A percentile compares a stretch with the other conserved stretches of the same genome.
These are phyloP conservation scores for Acanthaster planci DNA, from an alignment of 35 echinoderm and acorn worm species.

Conservation along the genomic window DNA sequence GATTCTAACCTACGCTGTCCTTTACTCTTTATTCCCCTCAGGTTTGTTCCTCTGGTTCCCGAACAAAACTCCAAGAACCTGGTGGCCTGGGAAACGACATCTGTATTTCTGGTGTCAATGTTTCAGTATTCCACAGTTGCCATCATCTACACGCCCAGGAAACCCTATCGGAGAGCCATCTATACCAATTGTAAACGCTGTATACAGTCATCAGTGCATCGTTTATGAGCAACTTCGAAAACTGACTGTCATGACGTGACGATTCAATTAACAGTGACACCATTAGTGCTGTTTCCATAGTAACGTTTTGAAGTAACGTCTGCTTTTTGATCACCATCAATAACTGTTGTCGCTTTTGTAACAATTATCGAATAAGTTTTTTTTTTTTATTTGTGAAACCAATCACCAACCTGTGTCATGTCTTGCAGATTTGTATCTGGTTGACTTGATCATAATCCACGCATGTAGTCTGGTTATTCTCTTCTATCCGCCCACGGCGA, in stretches of 20 bases:
- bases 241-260: too few species aligned
- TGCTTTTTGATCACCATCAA: neutral
- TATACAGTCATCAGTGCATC: neutral
- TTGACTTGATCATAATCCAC: neutral
- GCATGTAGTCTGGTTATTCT: neutral
- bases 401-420: neutral
- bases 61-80: neutral
- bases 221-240: neutral
- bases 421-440: constrained; percentile 18
- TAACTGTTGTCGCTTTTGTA: neutral
- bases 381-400: too few species aligned
- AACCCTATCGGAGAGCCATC: constrained; percentile 41
- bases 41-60: neutral
- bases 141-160: constrained; percentile 41
- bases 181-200: constrained; percentile 39
- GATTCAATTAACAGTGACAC: too few species aligned
- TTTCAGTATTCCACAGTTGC: constrained; percentile 38
- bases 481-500: constrained; percentile 8
- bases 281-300: too few species aligned
- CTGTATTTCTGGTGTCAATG: constrained; percentile 31
- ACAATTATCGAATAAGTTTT: too few species aligned
- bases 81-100: constrained; percentile 9
- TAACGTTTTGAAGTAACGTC: neutral
- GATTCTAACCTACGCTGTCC: neutral
- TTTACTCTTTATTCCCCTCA: neutral